Base-by-base conservation (phyloP, 2,888 invertebrate genomes). In the Ceraclea dissimilis region DNA sequence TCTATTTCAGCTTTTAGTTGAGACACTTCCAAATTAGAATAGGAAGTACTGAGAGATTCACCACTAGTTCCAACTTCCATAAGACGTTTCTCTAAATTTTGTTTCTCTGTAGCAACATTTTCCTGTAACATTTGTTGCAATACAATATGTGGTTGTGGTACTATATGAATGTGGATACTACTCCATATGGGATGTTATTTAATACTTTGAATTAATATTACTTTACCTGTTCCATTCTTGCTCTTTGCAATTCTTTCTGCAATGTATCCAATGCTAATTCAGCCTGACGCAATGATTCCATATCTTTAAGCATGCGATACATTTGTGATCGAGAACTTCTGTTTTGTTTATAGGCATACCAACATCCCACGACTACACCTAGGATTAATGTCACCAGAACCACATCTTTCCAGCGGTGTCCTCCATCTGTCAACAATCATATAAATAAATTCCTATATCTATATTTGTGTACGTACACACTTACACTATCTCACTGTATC, bases 321-420 rank as follows among this genome's bases (percentile, higher is more conserved):
- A 98, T 80, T 70, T 97, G 90, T 60, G 80, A 79, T 65, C 91
- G 88, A 34, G 92, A 92, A 67, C 86, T 88, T 67, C 92, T 90
- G 68, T 93, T 91, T 64, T 95, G 93, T 57, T 89, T 85, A 71
- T 91, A 86, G 22, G 92, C 94, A 71, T 93, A 92, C 91, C 93
- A 95, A 65, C 90, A 88, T 52, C 93, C 93, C 55, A 90, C 85
- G 54, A 91, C 81, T 8, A 93, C 93, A 64, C 91, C 86, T 63
- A 93, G 77, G 53, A 95, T 76, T 56, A 93, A 76, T 2, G 88
- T 85, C 33, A 93, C 88, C 66, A 97, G 79, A 62, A 92, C 83
- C 67, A 93, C 81, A 76, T 97, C 97, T 75, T 97, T 97, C 79
- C 93, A 82, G 69, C 86, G 83, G 68, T 83, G 85, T 58, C 87